These are phyloP conservation scores for Sparidentex hasta DNA, from an alignment of 2,797 vertebrate species.

Conservation along the genomic window DNA sequence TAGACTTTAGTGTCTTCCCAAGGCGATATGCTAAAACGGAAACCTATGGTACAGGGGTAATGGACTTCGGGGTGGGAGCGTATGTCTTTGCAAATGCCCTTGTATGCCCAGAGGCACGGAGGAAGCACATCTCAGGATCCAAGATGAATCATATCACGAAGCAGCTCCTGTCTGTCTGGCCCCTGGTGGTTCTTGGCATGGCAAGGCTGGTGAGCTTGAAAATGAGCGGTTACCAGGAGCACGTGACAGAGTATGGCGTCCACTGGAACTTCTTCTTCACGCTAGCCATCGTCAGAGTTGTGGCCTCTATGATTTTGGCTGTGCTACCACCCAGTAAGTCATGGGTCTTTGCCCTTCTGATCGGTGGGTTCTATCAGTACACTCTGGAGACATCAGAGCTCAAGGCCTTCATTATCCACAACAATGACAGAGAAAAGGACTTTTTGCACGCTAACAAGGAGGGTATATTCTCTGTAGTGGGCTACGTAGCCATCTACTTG, in stretches of 20 bases:
- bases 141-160: constrained; percentile 80
- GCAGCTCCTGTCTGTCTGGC: constrained; percentile 90
- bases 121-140: constrained; percentile 73
- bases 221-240: constrained; percentile 92
- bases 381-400: constrained; percentile 87
- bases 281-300: constrained; percentile 88
- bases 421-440: constrained; percentile 84
- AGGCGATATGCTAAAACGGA: constrained; percentile 95
- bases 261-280: constrained; percentile 99
- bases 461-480: constrained; percentile 91
- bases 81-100: constrained; percentile 93
- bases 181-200: constrained; percentile 89
- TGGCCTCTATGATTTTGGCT: constrained; percentile 87
- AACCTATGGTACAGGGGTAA: constrained; percentile 95
- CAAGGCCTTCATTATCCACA: constrained; percentile 89
- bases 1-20: constrained; percentile 94
- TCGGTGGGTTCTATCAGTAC: constrained; percentile 88
- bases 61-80: constrained; percentile 96
- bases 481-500: constrained; percentile 93
- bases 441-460: constrained; percentile 95
- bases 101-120: constrained; percentile 92
- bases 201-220: constrained; percentile 90
- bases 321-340: constrained; percentile 83
- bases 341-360: constrained; percentile 85
- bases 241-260: constrained; percentile 93